phyloP scores from a whole-genome alignment of 2,113 vertebrate species.

The Tachysurus vachellii region DNA sequence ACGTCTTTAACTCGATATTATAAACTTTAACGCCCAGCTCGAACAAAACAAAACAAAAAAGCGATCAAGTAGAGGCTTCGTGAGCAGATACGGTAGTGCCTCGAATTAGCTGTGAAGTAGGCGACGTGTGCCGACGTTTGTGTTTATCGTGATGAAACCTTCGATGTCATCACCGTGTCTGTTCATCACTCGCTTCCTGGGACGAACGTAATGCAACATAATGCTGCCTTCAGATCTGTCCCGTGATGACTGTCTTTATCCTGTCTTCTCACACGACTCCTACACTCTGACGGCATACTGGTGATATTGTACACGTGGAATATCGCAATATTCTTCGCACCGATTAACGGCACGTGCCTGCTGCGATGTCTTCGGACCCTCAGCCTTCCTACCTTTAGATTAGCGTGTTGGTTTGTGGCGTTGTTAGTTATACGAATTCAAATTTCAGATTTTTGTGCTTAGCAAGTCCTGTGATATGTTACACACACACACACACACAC shows the following conservation, averaged over 20 bases:
- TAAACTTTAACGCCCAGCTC: neutral
- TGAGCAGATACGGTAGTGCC: slow-evolving; percentile 42
- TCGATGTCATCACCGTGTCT: neutral
- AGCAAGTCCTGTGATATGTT: neutral
- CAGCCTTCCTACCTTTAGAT: neutral
- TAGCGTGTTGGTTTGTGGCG: neutral
- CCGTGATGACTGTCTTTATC: neutral
- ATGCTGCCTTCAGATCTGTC: neutral
- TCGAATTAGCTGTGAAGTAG: slow-evolving; percentile 34
- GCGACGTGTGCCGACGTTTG: neutral
- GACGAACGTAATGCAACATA: too few relatives aligned
- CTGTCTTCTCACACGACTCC: neutral
- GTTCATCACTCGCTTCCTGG: neutral
- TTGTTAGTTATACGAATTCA: neutral
- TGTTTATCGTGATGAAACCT: slow-evolving; percentile 3
- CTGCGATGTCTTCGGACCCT: neutral
- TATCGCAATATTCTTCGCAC: neutral
- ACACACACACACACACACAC: neutral
- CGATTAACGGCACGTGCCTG: neutral
- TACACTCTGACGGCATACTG: neutral
- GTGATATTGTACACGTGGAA: neutral
- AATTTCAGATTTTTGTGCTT: neutral
- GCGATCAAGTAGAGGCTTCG: slow-evolving; percentile 23
- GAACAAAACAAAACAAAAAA: slow-evolving; percentile 4
- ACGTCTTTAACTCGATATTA: neutral